phyloP scores from a whole-genome alignment of 2,797 vertebrate species.

The Huso huso region DNA sequence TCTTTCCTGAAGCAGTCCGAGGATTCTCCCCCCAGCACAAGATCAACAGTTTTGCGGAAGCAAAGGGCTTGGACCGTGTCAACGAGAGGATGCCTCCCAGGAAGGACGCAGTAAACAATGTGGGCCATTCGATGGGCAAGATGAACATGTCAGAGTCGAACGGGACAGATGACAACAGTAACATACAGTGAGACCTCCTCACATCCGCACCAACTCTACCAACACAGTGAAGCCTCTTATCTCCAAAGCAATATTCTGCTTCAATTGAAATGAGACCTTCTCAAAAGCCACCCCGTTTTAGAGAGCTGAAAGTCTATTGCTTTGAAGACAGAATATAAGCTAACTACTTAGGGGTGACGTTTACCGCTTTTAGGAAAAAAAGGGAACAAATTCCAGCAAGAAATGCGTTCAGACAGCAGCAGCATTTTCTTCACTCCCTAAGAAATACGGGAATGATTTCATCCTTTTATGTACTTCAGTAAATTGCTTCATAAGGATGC shows the following conservation, averaged over 20 bases:
- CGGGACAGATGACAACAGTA: conserved; percentile 74
- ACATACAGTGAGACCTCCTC: conserved; percentile 61
- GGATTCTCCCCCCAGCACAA: conserved; percentile 74
- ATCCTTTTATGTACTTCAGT: conserved; percentile 35
- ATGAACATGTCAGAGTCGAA: conserved; percentile 74
- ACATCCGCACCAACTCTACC: conserved; percentile 47
- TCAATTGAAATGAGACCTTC: conserved; percentile 30
- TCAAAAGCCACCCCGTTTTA: conserved; percentile 31
- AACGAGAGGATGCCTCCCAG: conserved; percentile 75
- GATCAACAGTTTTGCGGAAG: conserved; percentile 72
- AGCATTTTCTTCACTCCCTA: conserved; percentile 44
- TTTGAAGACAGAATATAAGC: conserved; percentile 24
- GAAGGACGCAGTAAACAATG: conserved; percentile 64
- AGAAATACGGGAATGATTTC: conserved; percentile 39
- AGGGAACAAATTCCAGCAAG: conserved; percentile 32
- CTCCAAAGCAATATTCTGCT: conserved; percentile 27
- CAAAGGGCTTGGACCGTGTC: conserved; percentile 71
- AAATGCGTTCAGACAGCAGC: conserved; percentile 34
- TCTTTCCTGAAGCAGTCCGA: conserved; percentile 54
- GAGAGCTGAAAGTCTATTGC: conserved; percentile 46
- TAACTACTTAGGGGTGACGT: conserved; percentile 22
- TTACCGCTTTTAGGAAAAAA: conserved; percentile 27
- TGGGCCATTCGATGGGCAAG: conserved; percentile 70
- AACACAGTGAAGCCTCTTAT: conserved; percentile 58
- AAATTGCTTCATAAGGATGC: conserved; percentile 45